Evolutionary conservation across 2,113 vertebrate genomes (phyloP), one percentile per base, ranked within the genome.

Genomic region (Charadrius vociferus): DNA sequence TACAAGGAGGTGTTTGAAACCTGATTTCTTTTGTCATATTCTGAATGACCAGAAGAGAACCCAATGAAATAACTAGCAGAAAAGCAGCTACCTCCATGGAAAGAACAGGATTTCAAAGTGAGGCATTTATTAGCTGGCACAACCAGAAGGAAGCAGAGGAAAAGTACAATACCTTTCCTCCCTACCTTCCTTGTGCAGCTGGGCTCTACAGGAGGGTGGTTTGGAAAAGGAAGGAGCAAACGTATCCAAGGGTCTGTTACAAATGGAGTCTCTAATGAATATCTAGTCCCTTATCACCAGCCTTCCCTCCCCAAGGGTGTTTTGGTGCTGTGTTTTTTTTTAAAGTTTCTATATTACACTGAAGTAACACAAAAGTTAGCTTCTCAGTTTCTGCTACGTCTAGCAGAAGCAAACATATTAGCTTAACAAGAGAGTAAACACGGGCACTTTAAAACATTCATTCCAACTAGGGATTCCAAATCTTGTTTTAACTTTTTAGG

Each of bases 351-450:
- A 6, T 71, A 62, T 53, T 59, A 74, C 17, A 27, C 70, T 86
- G 92, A 95, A 94, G 34, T 72, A 93, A 93, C 75, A 95, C 32
- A 86, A 65, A 95, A 85, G 72, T 81, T 83, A 86, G 12, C 43
- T 70, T 96, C 9, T 39, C 62, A 55, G 8, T 97, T 98, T 97
- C 89, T 89, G 82, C 91, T 95, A 93, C 73, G 0, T 77, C 82
- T 95, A 96, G 94, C 89, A 97, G 96, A 97, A 96, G 77, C n/a
- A 95, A 96, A 95, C 7, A 20, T 56, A 73, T 67, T 91, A 86
- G 18, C 30, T 96, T 93, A 89, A 95, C 93, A 96, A 81, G 70
- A 92, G 27, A 70, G 67, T 91, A 95, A 97, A 84, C 80, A 93
- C 10, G 71, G 20, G 23, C 61, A 50, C 74, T 95, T 92, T 75